phyloP scores from a whole-genome alignment of 2,113 vertebrate genomes.

The Tamias sibiricus region DNA sequence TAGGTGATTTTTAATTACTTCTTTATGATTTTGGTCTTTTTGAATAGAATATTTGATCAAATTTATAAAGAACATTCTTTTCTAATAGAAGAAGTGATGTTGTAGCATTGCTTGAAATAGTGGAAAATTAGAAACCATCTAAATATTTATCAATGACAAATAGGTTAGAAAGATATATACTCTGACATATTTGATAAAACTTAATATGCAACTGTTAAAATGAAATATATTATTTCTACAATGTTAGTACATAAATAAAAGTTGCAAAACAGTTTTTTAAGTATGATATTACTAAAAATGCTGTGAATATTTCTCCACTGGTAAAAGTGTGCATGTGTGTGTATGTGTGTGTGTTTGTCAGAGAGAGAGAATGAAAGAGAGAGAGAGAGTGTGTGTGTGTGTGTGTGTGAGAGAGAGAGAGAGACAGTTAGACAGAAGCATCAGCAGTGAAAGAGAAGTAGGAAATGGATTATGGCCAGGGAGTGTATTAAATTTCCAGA shows the following conservation, averaged over 20 bases:
- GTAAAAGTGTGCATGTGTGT: background rate
- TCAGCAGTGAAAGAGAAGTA: background rate
- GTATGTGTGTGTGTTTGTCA: background rate
- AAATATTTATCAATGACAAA: slow-evolving; percentile 21
- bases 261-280: slow-evolving; percentile 40
- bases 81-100: background rate
- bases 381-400: no score
- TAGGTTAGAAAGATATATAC: background rate
- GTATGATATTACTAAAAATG: slow-evolving; percentile 47
- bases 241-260: background rate
- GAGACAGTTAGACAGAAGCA: background rate
- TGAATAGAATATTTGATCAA: slow-evolving; percentile 44
- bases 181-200: background rate
- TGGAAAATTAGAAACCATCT: background rate
- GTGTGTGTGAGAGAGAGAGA: background rate
- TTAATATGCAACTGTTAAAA: slow-evolving; percentile 37
- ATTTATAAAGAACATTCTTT: slow-evolving; percentile 40
- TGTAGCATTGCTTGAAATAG: slow-evolving; percentile 17
- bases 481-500: slow-evolving; percentile 6
- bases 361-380: no score
- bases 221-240: slow-evolving; percentile 27
- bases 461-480: background rate
- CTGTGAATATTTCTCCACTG: slow-evolving; percentile 34
- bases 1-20: slow-evolving; percentile 29
- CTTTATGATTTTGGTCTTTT: slow-evolving; percentile 23